phyloP scores from a whole-genome alignment of 2,888 invertebrate species.

The Entomobrya multifasciata region DNA sequence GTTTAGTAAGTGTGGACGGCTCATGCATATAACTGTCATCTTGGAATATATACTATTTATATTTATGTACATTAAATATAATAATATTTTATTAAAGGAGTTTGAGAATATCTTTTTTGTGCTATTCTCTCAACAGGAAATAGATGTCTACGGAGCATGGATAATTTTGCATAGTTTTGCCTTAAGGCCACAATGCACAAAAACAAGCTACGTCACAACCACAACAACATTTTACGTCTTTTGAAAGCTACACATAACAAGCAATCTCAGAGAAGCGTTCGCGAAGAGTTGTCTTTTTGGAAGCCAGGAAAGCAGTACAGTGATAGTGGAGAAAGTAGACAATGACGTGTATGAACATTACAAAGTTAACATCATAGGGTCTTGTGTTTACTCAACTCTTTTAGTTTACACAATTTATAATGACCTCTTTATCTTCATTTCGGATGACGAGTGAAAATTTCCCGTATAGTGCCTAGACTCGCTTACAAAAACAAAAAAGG shows the following conservation, averaged over 20 bases:
- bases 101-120: neutral
- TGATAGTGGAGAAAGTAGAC: neutral
- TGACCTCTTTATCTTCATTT: constrained; percentile 10
- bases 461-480: neutral
- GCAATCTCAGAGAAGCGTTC: constrained; percentile 28
- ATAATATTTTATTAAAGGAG: too few species aligned
- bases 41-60: neutral
- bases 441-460: neutral
- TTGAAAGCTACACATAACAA: constrained; percentile 42
- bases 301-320: neutral
- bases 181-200: constrained; percentile 18
- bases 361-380: neutral
- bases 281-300: neutral
- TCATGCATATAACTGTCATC: too few species aligned
- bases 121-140: neutral
- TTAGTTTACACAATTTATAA: constrained; percentile 56
- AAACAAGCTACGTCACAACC: constrained; percentile 11
- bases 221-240: constrained; percentile 17
- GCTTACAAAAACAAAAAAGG: neutral
- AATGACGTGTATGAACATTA: neutral
- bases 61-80: neutral
- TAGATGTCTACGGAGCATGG: neutral
- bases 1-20: too few species aligned
- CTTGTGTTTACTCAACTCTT: constrained; percentile 35
- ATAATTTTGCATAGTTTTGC: neutral